Percentiles rank a stretch among this genome's conserved stretches.
Conservation (phyloP, 2,797 vertebrate genomes). For the Neostethus bicornis region DNA sequence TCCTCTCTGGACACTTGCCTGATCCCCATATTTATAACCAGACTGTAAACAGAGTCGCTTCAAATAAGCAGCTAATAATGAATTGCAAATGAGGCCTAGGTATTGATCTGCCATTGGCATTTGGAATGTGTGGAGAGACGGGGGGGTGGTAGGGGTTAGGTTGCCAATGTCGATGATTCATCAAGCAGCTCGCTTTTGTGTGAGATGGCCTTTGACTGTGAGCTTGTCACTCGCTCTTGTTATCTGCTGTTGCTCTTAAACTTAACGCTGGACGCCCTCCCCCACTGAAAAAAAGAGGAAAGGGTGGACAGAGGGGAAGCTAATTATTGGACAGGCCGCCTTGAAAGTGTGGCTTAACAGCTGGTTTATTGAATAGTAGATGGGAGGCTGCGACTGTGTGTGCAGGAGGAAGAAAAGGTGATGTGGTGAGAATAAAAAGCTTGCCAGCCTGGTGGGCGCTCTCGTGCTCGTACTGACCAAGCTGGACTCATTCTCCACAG, state of each 20-base stretch:
- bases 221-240: slow-evolving; percentile 81
- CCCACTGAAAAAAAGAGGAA: slow-evolving; percentile 55
- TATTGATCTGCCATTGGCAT: slow-evolving; percentile 86
- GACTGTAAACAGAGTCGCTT: slow-evolving; percentile 81
- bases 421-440: slow-evolving; percentile 58
- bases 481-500: slow-evolving; percentile 58
- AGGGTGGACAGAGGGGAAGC: slow-evolving; percentile 65
- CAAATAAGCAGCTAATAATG: slow-evolving; percentile 84
- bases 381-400: slow-evolving; percentile 46
- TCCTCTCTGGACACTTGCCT: slow-evolving; percentile 28
- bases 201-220: slow-evolving; percentile 73
- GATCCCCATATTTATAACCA: slow-evolving; percentile 63
- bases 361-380: slow-evolving; percentile 79
- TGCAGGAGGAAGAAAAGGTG: slow-evolving; percentile 45
- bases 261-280: slow-evolving; percentile 61
- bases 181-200: slow-evolving; percentile 79
- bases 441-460: slow-evolving; percentile 53
- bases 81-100: slow-evolving; percentile 85
- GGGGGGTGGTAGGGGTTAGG: slow-evolving; percentile 27
- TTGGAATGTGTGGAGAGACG: slow-evolving; percentile 59
- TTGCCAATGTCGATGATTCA: slow-evolving; percentile 81
- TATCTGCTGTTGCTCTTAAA: slow-evolving; percentile 77
- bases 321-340: slow-evolving; percentile 83
- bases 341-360: slow-evolving; percentile 83
- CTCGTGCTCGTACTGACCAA: slow-evolving; percentile 47